Base-by-base conservation (phyloP, 2,888 invertebrate species). In the Crepidodera aurea region DNA sequence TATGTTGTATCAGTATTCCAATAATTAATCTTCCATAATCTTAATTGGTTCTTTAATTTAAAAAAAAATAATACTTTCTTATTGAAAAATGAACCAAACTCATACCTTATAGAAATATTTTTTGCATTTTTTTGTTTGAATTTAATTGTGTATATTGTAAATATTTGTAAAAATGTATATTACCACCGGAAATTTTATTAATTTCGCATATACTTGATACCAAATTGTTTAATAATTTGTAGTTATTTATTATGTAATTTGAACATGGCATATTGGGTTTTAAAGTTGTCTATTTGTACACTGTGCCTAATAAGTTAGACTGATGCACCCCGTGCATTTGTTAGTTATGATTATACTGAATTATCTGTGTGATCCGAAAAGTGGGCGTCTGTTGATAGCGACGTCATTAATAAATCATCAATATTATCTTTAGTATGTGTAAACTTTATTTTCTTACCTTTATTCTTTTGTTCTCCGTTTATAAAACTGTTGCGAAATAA, bases 311-410 rank as follows among this genome's bases (percentile, higher is more conserved):
- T 77, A 75, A 75, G 75, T 78, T 78, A 78, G 73, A 75, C 74
- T 75, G 74, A 75, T 69, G 73, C 67, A 66, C 65, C 25, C 48
- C 48, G 69, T 71, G 70, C 69, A 71, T 71, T 68, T 70, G 70
- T 68, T 70, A 67, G 62, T 69, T 69, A 64, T 68, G 71, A 64
- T 70, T 67, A 64, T 62, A 65, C 67, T 64, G 65, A 65, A 65
- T 65, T 56, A 67, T 66, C 69, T 70, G 71, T 71, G 70, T 73
- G 78, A 79, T 79, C 79, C 79, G 79, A 78, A 78, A 72, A 78
- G 79, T 79, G 79, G 79, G 78, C 78, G 71, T 75, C 75, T 79
- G 78, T 79, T 79, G 78, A 80, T 79, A 80, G 77, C 74, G 78
- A 75, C 75, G 77, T 76, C 76, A 77, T 78, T 77, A 77, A 77